Evolutionary conservation across 2,888 invertebrate species (phyloP).

Genomic region (Andrena fulva): DNA sequence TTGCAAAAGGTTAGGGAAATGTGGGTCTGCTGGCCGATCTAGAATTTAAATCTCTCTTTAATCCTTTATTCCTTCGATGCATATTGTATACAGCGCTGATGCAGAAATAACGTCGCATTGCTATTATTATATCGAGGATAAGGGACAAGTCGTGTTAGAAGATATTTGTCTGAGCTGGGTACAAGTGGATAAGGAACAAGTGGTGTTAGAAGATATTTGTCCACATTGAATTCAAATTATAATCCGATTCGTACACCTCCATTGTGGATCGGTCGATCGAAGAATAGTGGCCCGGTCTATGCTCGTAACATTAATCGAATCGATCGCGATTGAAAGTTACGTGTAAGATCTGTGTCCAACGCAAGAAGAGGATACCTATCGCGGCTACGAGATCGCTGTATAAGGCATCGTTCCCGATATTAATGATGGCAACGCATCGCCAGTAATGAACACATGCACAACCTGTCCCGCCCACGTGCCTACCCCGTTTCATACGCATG

Average conservation of each 20-base stretch:
- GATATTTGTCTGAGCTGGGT: neutral
- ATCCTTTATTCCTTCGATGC: too few species aligned
- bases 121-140: neutral
- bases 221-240: neutral
- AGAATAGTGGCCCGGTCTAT: neutral
- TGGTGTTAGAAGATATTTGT: neutral
- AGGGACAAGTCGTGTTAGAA: neutral
- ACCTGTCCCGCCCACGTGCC: constrained; percentile 73
- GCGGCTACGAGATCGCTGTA: constrained; percentile 39
- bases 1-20: constrained; percentile 36
- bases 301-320: constrained; percentile 50
- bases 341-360: constrained; percentile 21
- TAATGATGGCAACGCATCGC: constrained; percentile 69
- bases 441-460: constrained; percentile 73
- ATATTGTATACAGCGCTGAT: neutral
- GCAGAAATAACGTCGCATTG: neutral
- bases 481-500: constrained; percentile 43
- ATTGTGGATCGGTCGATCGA: neutral
- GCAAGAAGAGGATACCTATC: constrained; percentile 40
- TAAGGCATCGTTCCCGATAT: constrained; percentile 68
- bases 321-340: constrained; percentile 54
- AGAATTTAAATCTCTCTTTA: too few species aligned
- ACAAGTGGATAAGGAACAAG: neutral
- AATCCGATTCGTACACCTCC: neutral
- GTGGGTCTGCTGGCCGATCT: constrained; percentile 7